A percentile compares a stretch with the other conserved stretches of the same genome.
These are phyloP conservation scores for Campylorhamphus procurvoides DNA, from an alignment of 2,113 vertebrate species.

Conservation along the genomic window DNA sequence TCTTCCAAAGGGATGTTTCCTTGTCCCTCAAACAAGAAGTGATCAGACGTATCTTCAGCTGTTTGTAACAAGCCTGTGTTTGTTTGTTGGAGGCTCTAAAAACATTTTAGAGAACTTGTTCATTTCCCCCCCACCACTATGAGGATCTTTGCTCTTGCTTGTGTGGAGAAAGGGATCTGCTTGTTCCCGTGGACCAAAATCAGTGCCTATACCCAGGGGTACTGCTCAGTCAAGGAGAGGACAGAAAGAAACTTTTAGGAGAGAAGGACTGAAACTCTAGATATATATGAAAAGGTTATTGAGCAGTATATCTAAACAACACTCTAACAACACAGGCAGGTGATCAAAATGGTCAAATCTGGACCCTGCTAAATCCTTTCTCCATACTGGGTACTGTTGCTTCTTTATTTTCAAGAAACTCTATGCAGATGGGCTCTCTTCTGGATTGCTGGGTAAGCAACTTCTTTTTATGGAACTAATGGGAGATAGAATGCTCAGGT, in stretches of 20 bases:
- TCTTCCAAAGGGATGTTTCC: background rate
- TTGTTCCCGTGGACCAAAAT: background rate
- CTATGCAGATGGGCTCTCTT: background rate
- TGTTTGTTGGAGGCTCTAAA: background rate
- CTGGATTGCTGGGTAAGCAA: background rate
- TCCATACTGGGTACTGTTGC: background rate
- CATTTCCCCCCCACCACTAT: rapidly evolving
- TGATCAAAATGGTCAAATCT: background rate
- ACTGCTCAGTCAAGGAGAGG: background rate
- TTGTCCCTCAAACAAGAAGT: background rate
- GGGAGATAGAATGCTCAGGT: background rate
- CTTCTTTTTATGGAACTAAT: background rate
- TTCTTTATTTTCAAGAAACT: background rate
- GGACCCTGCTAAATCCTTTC: background rate
- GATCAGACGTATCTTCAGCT: background rate
- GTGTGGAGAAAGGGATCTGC: background rate
- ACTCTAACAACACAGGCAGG: background rate
- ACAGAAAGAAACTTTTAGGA: background rate
- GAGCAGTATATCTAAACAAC: background rate
- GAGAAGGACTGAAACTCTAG: background rate
- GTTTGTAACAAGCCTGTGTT: background rate
- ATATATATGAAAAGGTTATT: background rate
- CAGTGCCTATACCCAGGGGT: background rate
- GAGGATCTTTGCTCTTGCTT: background rate
- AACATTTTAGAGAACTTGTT: background rate